phyloP scores from a whole-genome alignment of 2,888 invertebrate genomes.

The Brachyopa scutellaris region DNA sequence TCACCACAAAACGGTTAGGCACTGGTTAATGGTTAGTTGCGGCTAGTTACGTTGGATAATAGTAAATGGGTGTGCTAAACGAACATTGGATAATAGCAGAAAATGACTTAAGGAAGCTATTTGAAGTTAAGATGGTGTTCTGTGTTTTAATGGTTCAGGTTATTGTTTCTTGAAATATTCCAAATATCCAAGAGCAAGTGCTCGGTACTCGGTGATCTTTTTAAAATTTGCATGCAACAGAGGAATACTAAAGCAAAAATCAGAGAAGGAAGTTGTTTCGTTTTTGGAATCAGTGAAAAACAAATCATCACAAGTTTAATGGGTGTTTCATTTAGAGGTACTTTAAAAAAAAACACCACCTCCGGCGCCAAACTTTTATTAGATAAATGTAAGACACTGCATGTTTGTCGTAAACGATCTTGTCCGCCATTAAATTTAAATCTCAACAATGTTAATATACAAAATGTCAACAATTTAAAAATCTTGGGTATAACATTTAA shows the following conservation, averaged over 20 bases:
- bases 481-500: constrained; percentile 8
- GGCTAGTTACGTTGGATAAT: constrained; percentile 22
- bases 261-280: no score
- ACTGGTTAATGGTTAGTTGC: background rate
- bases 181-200: background rate
- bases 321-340: no score
- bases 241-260: no score
- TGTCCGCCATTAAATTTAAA: background rate
- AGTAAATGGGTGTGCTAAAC: constrained; percentile 22
- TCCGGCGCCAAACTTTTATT: background rate
- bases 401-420: constrained; percentile 4
- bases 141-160: background rate
- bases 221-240: no score
- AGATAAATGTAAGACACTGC: background rate
- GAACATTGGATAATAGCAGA: background rate
- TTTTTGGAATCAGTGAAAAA: no score
- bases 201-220: no score
- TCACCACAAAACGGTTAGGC: constrained; percentile 13
- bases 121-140: background rate
- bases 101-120: background rate
- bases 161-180: background rate
- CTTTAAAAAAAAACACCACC: no score
- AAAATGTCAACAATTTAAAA: background rate
- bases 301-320: no score
- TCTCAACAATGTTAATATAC: background rate